Evolutionary conservation across 2,113 vertebrate species (phyloP), one percentile per base, ranked within the genome.

Genomic region (Epinephelus fuscoguttatus): DNA sequence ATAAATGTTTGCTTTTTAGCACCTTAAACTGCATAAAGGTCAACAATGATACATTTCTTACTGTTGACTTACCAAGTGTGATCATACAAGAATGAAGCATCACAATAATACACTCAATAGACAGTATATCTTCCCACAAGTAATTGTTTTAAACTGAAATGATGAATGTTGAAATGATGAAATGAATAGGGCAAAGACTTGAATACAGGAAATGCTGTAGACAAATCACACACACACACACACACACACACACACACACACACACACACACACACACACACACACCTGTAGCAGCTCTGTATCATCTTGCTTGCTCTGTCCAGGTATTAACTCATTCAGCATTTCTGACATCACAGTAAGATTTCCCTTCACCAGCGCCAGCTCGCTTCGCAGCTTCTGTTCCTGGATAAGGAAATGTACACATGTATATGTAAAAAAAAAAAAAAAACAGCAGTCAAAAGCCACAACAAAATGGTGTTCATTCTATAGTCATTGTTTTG

Each of bases 301-400:
- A 74, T 99, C 98, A 0, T 98, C 96, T 4, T 90, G 92, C 40
- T 95, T 90, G 0, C 94, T 94, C 89, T 97, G 96, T 79, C 97
- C 96, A 0, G 98, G 97, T 15, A 92, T 95, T 17, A 99, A 82
- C 89, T 99, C 97, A 0, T 97, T 97, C 87, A 99, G 82, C 97
- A 99, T 98, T 90, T 99, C 97, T 0, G 97, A 97, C 97, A 99
- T 99, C 66, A 99, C 97, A 15, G 94, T 95, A 64, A 98, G 94
- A 14, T 99, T 99, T 27, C 97, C 98, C 0, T 94, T 97, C 83
- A 99, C 98, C 80, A 99, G 94, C 52, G 96, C 96, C 88, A 99
- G 93, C 83, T 99, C 98, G 19, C 93, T 94, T 53, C 91, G 96
- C 77, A 99, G 95, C 94, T 99, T 99, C 82, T 95, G 94, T 0